A percentile compares a stretch with the other conserved stretches of the same genome.
Conservation (phyloP, 2,113 vertebrate species). For the Lates calcarifer region DNA sequence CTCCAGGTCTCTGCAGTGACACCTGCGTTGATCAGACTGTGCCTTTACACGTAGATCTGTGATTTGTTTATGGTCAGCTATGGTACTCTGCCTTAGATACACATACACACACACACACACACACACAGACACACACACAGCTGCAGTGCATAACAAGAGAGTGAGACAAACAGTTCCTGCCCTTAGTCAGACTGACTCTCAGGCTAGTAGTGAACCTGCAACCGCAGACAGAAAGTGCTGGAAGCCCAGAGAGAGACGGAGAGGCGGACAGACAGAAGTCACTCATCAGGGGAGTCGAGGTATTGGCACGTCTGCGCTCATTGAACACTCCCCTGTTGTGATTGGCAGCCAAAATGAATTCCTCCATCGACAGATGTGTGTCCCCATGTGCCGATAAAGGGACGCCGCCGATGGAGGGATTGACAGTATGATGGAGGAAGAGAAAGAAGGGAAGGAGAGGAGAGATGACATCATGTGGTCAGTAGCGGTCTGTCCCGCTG, state of each 20-base stretch:
- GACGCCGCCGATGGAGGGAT: conserved; percentile 68
- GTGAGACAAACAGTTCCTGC: not conserved
- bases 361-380: conserved; percentile 78
- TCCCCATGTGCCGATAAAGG: conserved; percentile 74
- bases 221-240: conserved; percentile 32
- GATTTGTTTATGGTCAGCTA: conserved; percentile 10
- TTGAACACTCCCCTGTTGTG: conserved; percentile 77
- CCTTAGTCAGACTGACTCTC: conserved; percentile 9
- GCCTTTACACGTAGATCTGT: not conserved
- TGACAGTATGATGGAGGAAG: conserved; percentile 80
- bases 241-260: conserved; percentile 40
- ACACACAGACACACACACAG: conserved; percentile 25
- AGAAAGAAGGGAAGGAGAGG: conserved; percentile 52
- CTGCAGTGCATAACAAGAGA: conserved; percentile 3
- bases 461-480: conserved; percentile 70
- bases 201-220: not conserved
- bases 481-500: conserved; percentile 31
- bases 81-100: not conserved
- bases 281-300: conserved; percentile 74
- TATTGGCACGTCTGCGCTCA: conserved; percentile 79
- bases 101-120: conserved; percentile 27
- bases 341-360: conserved; percentile 84
- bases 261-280: conserved; percentile 70
- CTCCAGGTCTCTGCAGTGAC: not conserved
- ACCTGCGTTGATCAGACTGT: conserved; percentile 25